These are phyloP conservation scores for Drosophila trichaetosa DNA, from an alignment of 2,888 invertebrate species.

Conservation along the genomic window DNA sequence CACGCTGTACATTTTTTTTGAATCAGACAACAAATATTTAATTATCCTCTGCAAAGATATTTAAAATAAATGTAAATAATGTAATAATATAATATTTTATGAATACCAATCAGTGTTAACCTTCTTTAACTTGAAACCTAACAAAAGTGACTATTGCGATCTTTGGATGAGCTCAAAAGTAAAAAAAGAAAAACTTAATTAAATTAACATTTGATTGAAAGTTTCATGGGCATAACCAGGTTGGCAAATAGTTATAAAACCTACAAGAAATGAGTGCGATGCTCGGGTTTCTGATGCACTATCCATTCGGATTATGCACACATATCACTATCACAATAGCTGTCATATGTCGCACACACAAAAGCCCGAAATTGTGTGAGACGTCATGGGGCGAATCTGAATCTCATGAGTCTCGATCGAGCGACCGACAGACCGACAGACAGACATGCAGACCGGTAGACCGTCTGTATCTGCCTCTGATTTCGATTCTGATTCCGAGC, in stretches of 20 bases:
- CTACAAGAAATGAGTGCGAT: not conserved
- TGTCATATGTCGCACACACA: constrained; percentile 45
- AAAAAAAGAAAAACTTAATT: not conserved
- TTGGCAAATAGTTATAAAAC: not conserved
- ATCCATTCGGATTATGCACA: constrained; percentile 45
- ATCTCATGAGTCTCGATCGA: constrained; percentile 33
- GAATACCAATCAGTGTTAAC: not conserved
- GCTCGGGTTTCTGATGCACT: not conserved
- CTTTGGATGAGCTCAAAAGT: not conserved
- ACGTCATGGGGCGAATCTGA: constrained; percentile 48
- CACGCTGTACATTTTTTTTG: not conserved
- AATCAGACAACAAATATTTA: not conserved
- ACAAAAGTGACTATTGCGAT: not conserved
- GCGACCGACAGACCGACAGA: not conserved
- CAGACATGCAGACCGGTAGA: not conserved
- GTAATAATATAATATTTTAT: not conserved
- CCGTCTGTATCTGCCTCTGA: not conserved
- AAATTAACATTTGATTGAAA: not conserved
- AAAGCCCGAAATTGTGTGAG: constrained; percentile 27
- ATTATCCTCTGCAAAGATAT: not conserved
- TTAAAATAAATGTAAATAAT: not conserved
- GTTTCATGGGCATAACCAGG: not conserved
- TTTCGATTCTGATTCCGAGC: constrained; percentile 14
- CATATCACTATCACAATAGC: constrained; percentile 54
- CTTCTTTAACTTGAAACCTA: not conserved